Evolutionary conservation across 1,140 invertebrate species (phyloP).

Genomic region (Drosophila bipectinata): DNA sequence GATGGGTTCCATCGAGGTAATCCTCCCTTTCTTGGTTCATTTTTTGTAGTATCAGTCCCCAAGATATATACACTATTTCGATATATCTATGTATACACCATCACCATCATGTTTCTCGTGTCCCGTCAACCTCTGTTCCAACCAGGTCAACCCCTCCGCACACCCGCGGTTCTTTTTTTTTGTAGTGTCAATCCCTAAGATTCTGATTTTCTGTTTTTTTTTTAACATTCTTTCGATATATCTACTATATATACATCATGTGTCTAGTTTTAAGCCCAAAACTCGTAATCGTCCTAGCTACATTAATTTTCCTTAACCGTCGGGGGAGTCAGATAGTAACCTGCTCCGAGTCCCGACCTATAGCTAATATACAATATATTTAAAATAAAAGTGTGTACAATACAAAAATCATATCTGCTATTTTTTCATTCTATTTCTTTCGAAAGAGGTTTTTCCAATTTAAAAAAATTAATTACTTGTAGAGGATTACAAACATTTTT

Average conservation of each 20-base stretch:
- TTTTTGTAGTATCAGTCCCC: slow-evolving; percentile 28
- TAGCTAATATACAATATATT: slow-evolving; percentile 38
- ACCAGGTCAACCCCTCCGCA: too few relatives aligned
- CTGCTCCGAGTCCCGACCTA: slow-evolving; percentile 12
- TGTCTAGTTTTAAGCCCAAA: background rate
- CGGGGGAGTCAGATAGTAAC: slow-evolving; percentile 3
- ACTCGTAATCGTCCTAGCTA: slow-evolving; percentile 4
- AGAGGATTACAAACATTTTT: too few relatives aligned
- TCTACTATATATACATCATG: background rate
- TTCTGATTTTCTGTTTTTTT: too few relatives aligned
- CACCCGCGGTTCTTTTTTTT: too few relatives aligned
- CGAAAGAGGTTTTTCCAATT: too few relatives aligned
- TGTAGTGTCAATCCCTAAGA: too few relatives aligned
- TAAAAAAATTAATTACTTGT: too few relatives aligned
- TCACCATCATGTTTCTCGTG: too few relatives aligned
- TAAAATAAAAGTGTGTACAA: slow-evolving; percentile 33
- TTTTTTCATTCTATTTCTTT: too few relatives aligned
- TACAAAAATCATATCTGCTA: background rate
- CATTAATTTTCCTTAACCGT: slow-evolving; percentile 27
- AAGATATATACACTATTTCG: slow-evolving; percentile 9
- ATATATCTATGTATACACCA: background rate
- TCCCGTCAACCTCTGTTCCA: too few relatives aligned
- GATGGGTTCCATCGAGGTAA: too few relatives aligned
- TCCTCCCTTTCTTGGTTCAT: background rate
- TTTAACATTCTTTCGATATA: too few relatives aligned